Evolutionary conservation across 2,797 vertebrate species (phyloP).

Genomic region (Sebastes kiyomatsui): DNA sequence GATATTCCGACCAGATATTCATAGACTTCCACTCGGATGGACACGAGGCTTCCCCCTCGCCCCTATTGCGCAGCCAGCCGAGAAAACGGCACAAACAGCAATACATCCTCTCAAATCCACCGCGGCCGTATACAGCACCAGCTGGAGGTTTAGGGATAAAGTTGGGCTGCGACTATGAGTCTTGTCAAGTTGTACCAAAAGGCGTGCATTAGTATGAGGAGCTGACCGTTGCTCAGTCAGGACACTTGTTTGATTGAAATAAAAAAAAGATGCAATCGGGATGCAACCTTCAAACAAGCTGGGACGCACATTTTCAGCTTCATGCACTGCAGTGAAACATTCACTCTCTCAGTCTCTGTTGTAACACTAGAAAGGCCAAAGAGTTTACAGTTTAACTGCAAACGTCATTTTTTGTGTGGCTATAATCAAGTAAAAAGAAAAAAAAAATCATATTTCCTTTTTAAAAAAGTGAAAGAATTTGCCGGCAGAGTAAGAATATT

Average conservation of each 20-base stretch:
- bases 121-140: neutral
- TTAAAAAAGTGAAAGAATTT: neutral
- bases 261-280: neutral
- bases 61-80: slow-evolving; percentile 64
- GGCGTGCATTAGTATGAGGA: slow-evolving; percentile 30
- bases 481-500: neutral
- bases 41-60: slow-evolving; percentile 45
- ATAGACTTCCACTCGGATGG: slow-evolving; percentile 79
- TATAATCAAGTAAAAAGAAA: neutral
- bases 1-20: slow-evolving; percentile 74
- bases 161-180: neutral
- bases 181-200: slow-evolving; percentile 10
- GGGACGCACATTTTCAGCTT: slow-evolving; percentile 6
- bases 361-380: slow-evolving; percentile 45
- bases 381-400: neutral
- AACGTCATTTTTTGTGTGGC: neutral
- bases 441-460: neutral
- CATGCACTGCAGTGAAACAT: slow-evolving; percentile 42
- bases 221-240: slow-evolving; percentile 7
- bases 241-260: slow-evolving; percentile 31
- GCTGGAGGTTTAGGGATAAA: slow-evolving; percentile 58
- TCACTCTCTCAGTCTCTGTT: neutral
- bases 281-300: slow-evolving; percentile 27
- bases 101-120: slow-evolving; percentile 40
- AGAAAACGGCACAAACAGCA: slow-evolving; percentile 63